Evolutionary conservation across 2,888 invertebrate species (phyloP).

Genomic region (Dysmachus trigonus): DNA sequence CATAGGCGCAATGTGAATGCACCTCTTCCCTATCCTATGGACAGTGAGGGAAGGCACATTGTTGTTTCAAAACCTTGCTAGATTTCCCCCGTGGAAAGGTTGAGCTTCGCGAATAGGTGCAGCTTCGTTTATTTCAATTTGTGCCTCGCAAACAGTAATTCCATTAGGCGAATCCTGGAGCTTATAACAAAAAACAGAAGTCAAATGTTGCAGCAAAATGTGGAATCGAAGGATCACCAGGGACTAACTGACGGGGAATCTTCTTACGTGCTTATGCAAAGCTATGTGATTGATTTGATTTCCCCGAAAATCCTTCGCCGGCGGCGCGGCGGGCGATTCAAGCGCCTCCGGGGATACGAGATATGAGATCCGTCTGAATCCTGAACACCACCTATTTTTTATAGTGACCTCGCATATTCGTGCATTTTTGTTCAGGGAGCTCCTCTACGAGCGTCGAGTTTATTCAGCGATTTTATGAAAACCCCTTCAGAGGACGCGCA

Average conservation of each 20-base stretch:
- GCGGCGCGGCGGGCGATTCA: not conserved
- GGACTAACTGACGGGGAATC: slow-evolving; percentile 45
- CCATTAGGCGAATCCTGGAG: not conserved
- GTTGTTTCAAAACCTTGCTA: not conserved
- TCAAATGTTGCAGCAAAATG: slow-evolving; percentile 36
- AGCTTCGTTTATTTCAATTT: slow-evolving; percentile 22
- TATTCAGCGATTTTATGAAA: not conserved
- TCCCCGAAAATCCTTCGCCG: not conserved
- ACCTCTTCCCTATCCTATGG: not conserved
- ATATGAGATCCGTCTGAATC: not conserved
- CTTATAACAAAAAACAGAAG: slow-evolving; percentile 39
- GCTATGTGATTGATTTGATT: slow-evolving; percentile 49
- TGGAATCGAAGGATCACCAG: slow-evolving; percentile 43
- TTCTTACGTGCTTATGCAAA: slow-evolving; percentile 47
- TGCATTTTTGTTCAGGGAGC: not conserved
- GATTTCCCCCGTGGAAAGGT: not conserved
- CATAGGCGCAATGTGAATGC: not conserved
- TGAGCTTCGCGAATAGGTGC: not conserved
- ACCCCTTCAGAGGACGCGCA: slow-evolving; percentile 9
- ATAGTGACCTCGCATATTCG: slow-evolving; percentile 2
- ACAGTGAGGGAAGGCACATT: not conserved
- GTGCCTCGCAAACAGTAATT: slow-evolving; percentile 7
- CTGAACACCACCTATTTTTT: not conserved
- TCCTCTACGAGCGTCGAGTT: not conserved
- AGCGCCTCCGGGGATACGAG: not conserved